phyloP scores from a whole-genome alignment of 2,113 vertebrate species.

The Gnathochromis pfefferi region DNA sequence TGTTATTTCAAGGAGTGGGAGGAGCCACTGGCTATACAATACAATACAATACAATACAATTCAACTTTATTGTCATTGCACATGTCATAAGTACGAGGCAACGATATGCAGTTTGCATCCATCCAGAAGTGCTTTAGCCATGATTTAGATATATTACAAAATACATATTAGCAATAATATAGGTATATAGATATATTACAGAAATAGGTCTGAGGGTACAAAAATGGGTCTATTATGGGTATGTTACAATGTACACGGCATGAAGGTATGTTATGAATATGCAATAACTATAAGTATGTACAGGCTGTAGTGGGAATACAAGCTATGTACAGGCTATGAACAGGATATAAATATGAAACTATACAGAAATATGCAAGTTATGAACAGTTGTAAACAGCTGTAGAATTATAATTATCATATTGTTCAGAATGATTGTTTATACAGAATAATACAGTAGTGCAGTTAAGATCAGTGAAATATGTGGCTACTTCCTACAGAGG shows the following conservation, averaged over 20 bases:
- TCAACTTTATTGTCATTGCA: background rate
- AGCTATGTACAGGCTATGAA: background rate
- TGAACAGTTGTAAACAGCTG: background rate
- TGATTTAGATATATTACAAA: background rate
- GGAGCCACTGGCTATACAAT: background rate
- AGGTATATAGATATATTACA: accelerated
- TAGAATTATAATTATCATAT: background rate
- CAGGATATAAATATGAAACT: background rate
- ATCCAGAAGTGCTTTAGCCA: background rate
- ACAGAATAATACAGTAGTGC: accelerated
- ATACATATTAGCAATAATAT: background rate
- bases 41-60: accelerated
- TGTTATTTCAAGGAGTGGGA: background rate
- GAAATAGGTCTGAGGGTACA: background rate
- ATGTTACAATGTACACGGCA: background rate
- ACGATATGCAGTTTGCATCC: background rate
- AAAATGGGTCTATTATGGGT: accelerated
- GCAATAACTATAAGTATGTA: background rate
- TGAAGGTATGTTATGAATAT: background rate
- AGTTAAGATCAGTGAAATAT: background rate
- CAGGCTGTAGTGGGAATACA: accelerated
- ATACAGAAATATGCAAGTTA: accelerated
- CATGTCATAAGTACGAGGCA: background rate
- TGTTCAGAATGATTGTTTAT: background rate
- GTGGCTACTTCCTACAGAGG: background rate